Base-by-base conservation (phyloP, 1,140 invertebrate species). In the Macrosteles quadrilineatus region DNA sequence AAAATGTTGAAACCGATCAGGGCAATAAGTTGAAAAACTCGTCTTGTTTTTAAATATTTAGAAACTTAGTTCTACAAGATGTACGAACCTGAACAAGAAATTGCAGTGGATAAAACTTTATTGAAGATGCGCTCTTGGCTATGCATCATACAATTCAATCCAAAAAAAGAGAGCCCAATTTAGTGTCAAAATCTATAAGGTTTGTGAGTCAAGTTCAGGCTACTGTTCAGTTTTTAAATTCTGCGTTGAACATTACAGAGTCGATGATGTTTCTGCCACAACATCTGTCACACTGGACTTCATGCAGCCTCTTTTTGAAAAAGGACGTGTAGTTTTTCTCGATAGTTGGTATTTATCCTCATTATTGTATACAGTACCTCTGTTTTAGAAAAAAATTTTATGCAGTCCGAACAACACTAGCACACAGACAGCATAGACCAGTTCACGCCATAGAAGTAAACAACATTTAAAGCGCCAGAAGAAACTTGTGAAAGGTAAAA, bases 161-260 rank as follows among this genome's bases (percentile, higher is more conserved):
- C 47, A n/a, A 11, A 53, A 53, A 19, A 53, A 53, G 21, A 53
- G 47, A 21, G 47, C 47, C 4, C 47, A 19, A 11, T 53, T 53
- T 53, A 19, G 47, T 17, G 21, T 53, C 4, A 53, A 53, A 53
- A 53, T 53, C 21, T 53, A 53, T 53, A 53, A 53, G 21, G 47
- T 53, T 6, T 11, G 47, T 53, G 47, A 53, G 19, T 53, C 47
- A 6, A 14, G 11, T 53, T 53, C 47, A 53, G 47, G 47, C 4
- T 53, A 53, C 47, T 53, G 47, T 53, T 17, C 4, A 14, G 19
- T 19, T 6, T 53, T 53, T 19, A 53, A 53, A 53, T 6, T 53
- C 21, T 53, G 21, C 19, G 47, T 53, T 6, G 47, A 19, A 6
- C 11, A 19, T 21, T 11, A 53, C 19, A n/a, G n/a, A n/a, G n/a